A percentile compares a stretch with the other conserved stretches of the same genome.
phyloP scores from a whole-genome alignment of 2,888 invertebrate species.

The Hydropsyche betteni region DNA sequence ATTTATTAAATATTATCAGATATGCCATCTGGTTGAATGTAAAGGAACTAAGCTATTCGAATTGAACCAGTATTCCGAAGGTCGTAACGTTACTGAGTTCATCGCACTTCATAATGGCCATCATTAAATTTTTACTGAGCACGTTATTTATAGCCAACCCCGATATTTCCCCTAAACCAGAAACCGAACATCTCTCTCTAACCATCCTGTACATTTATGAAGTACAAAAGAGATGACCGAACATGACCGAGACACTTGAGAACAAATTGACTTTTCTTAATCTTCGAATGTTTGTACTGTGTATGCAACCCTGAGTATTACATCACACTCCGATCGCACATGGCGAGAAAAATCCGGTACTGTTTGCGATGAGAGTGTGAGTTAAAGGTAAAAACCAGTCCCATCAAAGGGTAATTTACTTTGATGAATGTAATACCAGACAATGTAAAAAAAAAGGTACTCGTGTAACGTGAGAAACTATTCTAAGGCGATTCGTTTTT shows the following conservation, averaged over 20 bases:
- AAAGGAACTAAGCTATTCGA: slow-evolving; percentile 25
- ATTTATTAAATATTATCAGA: no score
- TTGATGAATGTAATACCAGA: slow-evolving; percentile 5
- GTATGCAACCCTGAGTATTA: slow-evolving; percentile 17
- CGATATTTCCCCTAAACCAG: slow-evolving; percentile 27
- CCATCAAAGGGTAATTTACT: neutral
- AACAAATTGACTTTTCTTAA: slow-evolving; percentile 48
- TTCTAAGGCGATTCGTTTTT: neutral
- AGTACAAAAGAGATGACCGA: slow-evolving; percentile 33
- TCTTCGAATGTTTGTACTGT: slow-evolving; percentile 46
- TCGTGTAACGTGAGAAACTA: neutral
- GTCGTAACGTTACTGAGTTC: slow-evolving; percentile 47
- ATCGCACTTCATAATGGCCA: slow-evolving; percentile 51
- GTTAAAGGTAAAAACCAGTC: slow-evolving; percentile 9
- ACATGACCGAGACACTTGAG: neutral
- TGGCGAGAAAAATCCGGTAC: neutral
- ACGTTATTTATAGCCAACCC: slow-evolving; percentile 50
- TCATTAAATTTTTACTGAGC: slow-evolving; percentile 52
- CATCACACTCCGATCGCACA: slow-evolving; percentile 12
- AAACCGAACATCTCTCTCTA: slow-evolving; percentile 37
- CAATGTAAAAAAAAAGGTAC: neutral
- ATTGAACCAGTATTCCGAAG: slow-evolving; percentile 51
- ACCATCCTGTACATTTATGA: neutral
- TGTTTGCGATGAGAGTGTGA: slow-evolving; percentile 23
- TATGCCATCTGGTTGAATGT: slow-evolving; percentile 20